A percentile compares a stretch with the other conserved stretches of the same genome.
phyloP scores from a whole-genome alignment of 2,113 vertebrate species.

The Strix uralensis region DNA sequence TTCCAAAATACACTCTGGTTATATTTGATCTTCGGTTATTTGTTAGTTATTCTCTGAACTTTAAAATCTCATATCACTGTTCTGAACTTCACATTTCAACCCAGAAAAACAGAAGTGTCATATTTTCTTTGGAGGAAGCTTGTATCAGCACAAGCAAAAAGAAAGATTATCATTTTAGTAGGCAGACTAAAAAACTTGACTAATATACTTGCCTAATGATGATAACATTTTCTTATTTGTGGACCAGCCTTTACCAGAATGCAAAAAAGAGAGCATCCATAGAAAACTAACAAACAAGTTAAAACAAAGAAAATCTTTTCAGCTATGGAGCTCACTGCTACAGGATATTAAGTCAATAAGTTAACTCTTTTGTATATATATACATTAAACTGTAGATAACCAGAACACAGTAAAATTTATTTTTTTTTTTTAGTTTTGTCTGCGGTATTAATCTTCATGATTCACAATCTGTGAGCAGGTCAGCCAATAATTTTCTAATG shows the following conservation, averaged over 20 bases:
- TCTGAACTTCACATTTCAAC: background rate
- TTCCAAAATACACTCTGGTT: background rate
- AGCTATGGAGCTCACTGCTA: background rate
- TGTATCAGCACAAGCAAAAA: background rate
- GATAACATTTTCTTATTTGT: background rate
- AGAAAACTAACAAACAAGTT: background rate
- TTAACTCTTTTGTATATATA: background rate
- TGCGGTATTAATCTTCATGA: background rate
- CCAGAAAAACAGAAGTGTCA: background rate
- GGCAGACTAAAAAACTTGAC: background rate
- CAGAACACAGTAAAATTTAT: background rate
- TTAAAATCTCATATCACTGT: background rate
- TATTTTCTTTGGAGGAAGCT: background rate
- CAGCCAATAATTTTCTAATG: background rate
- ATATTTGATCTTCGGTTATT: background rate
- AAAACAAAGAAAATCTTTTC: background rate
- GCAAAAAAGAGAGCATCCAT: background rate
- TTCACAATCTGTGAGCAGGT: background rate
- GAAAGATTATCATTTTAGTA: background rate
- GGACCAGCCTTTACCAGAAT: background rate
- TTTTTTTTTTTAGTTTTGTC: background rate
- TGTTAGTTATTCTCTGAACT: background rate
- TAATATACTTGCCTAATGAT: background rate
- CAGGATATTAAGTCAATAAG: background rate
- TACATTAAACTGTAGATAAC: background rate